Conservation (phyloP, 2,797 vertebrate species). For the Notamacropus eugenii region DNA sequence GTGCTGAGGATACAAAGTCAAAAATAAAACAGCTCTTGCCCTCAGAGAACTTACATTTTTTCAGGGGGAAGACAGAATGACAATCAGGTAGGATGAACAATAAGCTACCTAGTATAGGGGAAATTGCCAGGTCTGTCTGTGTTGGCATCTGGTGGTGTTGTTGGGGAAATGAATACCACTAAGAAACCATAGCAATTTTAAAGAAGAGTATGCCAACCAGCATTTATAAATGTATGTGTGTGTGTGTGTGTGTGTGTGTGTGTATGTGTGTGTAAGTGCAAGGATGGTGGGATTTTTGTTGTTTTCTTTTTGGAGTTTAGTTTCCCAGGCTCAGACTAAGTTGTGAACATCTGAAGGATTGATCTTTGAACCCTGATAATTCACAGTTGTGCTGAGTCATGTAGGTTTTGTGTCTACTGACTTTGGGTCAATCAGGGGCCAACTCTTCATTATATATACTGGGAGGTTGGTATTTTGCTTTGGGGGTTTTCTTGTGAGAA, state of each 20-base stretch:
- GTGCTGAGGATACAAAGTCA: neutral
- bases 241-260: neutral
- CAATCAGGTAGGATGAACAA: conserved; percentile 15
- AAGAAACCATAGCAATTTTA: conserved; percentile 56
- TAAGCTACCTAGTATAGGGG: neutral
- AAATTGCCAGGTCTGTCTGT: neutral
- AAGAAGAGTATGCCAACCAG: conserved; percentile 15
- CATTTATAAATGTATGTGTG: neutral
- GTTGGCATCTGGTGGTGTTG: conserved; percentile 1
- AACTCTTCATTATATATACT: too few relatives aligned
- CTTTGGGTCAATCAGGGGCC: too few relatives aligned
- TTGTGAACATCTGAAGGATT: too few relatives aligned
- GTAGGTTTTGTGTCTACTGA: too few relatives aligned
- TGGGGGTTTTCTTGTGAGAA: too few relatives aligned
- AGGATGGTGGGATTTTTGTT: too few relatives aligned
- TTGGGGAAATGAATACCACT: conserved; percentile 45
- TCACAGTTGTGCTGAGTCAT: too few relatives aligned
- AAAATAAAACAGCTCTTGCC: neutral
- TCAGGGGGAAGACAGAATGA: neutral
- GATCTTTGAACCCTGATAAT: too few relatives aligned
- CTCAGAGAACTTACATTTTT: neutral
- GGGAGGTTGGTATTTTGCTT: too few relatives aligned
- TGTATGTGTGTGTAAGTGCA: neutral
- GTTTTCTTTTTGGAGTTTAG: too few relatives aligned
- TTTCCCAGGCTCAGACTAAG: too few relatives aligned